A percentile compares a stretch with the other conserved stretches of the same genome.
phyloP scores from a whole-genome alignment of 1,140 invertebrate genomes.

The Papilio machaon region DNA sequence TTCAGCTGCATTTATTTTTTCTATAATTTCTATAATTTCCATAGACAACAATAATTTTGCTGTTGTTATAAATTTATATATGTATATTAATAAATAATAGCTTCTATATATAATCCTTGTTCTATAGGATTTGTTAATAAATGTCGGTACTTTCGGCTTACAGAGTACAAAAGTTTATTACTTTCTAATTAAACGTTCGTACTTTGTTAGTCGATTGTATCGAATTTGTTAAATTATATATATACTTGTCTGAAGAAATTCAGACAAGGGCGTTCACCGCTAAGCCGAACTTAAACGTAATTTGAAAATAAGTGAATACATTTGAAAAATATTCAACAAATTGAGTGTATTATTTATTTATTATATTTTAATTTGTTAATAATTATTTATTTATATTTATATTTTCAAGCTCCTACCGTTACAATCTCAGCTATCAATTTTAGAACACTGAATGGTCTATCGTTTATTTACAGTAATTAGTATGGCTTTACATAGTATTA shows the following conservation, averaged over 20 bases:
- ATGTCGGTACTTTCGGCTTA: neutral
- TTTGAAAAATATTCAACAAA: neutral
- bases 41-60: neutral
- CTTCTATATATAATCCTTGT: slow-evolving; percentile 11
- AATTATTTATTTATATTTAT: neutral
- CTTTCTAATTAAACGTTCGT: neutral
- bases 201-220: neutral
- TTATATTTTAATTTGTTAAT: neutral
- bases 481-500: neutral
- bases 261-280: slow-evolving; percentile 24
- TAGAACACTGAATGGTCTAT: slow-evolving; percentile 24
- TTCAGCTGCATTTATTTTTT: neutral
- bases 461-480: slow-evolving; percentile 1
- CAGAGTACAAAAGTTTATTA: neutral
- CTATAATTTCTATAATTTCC: neutral
- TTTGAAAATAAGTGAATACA: slow-evolving; percentile 8
- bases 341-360: neutral
- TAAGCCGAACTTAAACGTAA: slow-evolving; percentile 25
- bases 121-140: slow-evolving; percentile 20
- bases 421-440: slow-evolving; percentile 26
- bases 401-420: slow-evolving; percentile 1
- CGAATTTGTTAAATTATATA: slow-evolving; percentile 3
- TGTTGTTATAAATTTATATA: slow-evolving; percentile 17
- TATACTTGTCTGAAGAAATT: slow-evolving; percentile 7
- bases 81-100: slow-evolving; percentile 19